Evolutionary conservation across 1,140 invertebrate genomes (phyloP).

Genomic region (Penaeus indicus): DNA sequence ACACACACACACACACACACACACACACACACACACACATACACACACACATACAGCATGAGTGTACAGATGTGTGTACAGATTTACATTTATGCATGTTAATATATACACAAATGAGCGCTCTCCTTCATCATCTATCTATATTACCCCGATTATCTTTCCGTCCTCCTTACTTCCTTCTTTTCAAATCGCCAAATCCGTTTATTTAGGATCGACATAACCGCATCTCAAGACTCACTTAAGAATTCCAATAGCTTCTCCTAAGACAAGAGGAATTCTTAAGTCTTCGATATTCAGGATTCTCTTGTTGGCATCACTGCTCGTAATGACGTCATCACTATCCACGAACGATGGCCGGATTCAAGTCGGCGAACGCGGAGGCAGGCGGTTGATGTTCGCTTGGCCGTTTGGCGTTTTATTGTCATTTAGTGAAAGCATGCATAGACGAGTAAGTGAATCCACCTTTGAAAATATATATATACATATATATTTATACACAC

Average conservation of each 20-base stretch:
- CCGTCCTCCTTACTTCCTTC: not conserved
- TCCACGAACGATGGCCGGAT: no score
- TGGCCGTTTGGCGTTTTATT: not conserved
- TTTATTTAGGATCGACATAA: no score
- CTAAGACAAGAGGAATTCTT: no score
- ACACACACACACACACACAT: not conserved
- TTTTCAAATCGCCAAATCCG: not conserved
- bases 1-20: not conserved
- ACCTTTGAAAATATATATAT: not conserved
- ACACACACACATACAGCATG: not conserved
- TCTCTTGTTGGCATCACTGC: no score
- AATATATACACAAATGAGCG: not conserved
- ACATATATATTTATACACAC: not conserved
- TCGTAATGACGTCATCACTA: no score
- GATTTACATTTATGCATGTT: not conserved
- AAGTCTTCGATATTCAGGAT: no score
- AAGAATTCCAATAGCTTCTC: no score
- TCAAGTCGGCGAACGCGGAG: no score
- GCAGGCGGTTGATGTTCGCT: not conserved
- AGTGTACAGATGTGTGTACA: not conserved
- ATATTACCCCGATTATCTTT: not conserved
- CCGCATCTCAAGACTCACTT: no score
- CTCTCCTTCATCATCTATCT: not conserved
- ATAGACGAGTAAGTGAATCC: not conserved
- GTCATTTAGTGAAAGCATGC: not conserved